phyloP scores from a whole-genome alignment of 2,113 vertebrate species.

The Raphicerus campestris region DNA sequence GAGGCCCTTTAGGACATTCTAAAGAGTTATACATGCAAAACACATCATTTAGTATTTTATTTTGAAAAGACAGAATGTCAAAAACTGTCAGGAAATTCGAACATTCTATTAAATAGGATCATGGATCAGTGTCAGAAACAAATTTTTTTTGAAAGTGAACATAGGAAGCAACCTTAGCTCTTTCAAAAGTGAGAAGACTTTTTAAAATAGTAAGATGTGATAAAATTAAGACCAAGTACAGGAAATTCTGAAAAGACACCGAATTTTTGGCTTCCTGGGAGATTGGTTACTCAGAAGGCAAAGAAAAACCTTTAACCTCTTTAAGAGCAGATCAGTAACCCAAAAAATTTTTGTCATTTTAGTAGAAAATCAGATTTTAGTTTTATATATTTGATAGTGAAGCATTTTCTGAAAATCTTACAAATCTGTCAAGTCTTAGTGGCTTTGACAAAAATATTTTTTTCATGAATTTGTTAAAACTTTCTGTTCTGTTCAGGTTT shows the following conservation, averaged over 20 bases:
- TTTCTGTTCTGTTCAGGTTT: neutral
- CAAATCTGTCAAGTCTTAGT: neutral
- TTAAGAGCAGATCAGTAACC: neutral
- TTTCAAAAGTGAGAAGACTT: slow-evolving; percentile 24
- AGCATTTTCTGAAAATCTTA: neutral
- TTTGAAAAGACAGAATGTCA: slow-evolving; percentile 21
- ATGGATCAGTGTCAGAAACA: neutral
- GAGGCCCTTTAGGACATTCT: neutral
- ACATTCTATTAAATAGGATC: neutral
- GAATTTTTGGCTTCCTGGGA: neutral
- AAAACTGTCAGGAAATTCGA: neutral
- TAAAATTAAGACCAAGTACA: neutral
- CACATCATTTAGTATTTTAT: slow-evolving; percentile 24
- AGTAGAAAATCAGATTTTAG: neutral
- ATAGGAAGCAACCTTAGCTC: neutral
- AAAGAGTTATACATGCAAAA: neutral
- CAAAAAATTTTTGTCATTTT: slow-evolving; percentile 9
- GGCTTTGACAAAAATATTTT: neutral
- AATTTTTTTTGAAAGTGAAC: neutral
- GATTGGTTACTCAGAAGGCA: neutral
- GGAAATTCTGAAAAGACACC: neutral
- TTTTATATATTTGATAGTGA: slow-evolving; percentile 20
- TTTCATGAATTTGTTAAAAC: neutral
- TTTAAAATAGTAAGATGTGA: neutral
- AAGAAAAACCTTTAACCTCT: neutral